Conservation (phyloP, 2,113 vertebrate genomes). For the Paramormyrops kingsleyae region DNA sequence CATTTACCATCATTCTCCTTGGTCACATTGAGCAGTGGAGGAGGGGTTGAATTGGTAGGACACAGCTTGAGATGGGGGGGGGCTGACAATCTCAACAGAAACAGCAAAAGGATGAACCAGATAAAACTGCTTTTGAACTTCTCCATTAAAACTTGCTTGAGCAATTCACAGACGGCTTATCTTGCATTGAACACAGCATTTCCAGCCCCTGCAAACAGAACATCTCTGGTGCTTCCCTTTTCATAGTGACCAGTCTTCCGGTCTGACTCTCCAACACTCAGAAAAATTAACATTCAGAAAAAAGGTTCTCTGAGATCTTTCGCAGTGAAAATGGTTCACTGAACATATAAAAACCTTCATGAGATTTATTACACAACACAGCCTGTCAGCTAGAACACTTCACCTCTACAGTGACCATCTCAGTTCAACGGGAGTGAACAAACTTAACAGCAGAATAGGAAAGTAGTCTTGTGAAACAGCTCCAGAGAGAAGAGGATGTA, state of each 20-base stretch:
- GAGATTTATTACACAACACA: not conserved
- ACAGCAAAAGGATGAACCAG: not conserved
- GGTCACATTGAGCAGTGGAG: constrained; percentile 27
- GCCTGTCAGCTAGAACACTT: not conserved
- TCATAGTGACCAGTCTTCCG: not conserved
- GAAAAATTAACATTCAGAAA: not conserved
- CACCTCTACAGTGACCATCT: not conserved
- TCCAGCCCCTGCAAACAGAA: not conserved
- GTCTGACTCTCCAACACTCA: not conserved
- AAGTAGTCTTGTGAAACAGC: not conserved
- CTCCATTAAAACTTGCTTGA: not conserved
- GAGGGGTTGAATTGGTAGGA: constrained; percentile 32
- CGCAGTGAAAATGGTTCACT: not conserved
- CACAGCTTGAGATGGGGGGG: not conserved
- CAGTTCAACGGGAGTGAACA: not conserved
- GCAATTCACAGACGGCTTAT: not conserved
- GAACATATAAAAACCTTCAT: not conserved
- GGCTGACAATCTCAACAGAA: not conserved
- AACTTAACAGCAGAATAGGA: not conserved
- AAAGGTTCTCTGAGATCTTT: not conserved
- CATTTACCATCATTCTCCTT: constrained; percentile 11
- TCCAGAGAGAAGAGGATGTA: not conserved
- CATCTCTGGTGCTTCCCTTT: not conserved
- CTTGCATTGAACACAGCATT: not conserved
- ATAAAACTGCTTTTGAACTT: not conserved